These are phyloP conservation scores for Micromys minutus DNA, from an alignment of 2,113 vertebrate species.

Conservation along the genomic window DNA sequence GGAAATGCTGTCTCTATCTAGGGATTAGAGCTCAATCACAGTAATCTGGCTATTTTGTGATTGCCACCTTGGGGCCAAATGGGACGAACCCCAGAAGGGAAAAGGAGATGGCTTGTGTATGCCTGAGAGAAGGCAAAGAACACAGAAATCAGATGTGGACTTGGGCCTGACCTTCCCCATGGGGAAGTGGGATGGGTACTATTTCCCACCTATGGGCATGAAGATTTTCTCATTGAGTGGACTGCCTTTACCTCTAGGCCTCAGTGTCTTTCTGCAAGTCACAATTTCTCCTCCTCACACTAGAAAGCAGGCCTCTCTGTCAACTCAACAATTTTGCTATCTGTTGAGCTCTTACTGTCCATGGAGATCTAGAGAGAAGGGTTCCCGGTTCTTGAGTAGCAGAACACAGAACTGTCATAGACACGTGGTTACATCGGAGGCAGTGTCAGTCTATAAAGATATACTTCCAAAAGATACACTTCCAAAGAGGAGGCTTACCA, in stretches of 20 bases:
- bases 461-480: neutral
- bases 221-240: neutral
- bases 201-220: neutral
- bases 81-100: neutral
- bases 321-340: neutral
- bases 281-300: neutral
- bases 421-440: neutral
- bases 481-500: neutral
- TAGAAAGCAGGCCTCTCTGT: neutral
- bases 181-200: neutral
- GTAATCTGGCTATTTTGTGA: neutral
- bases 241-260: neutral
- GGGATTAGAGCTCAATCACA: neutral
- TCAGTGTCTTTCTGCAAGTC: neutral
- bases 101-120: neutral
- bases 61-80: no score
- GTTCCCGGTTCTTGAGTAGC: neutral
- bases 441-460: neutral
- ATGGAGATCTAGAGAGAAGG: neutral
- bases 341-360: neutral
- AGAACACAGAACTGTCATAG: neutral
- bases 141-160: neutral
- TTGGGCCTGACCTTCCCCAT: neutral
- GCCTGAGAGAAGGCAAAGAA: neutral
- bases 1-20: neutral